These are phyloP conservation scores for Drosophila mercatorum DNA, from an alignment of 2,888 invertebrate genomes.

Conservation along the genomic window DNA sequence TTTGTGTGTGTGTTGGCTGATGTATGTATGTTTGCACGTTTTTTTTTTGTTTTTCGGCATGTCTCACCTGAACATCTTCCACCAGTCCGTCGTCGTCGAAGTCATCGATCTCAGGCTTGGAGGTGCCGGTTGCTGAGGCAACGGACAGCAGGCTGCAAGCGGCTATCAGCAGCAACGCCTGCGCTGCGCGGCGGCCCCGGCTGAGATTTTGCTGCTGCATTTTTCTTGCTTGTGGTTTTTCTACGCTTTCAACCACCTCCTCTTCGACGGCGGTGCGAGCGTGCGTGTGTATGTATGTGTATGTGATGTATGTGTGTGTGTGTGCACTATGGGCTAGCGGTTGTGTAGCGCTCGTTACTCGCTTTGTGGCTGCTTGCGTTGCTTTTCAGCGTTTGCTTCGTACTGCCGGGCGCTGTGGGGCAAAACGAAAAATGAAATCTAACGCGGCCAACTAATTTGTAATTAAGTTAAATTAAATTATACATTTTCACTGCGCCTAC, in stretches of 20 bases:
- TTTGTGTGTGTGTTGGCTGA: not conserved
- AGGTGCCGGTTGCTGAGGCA: constrained; percentile 37
- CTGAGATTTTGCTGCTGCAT: constrained; percentile 65
- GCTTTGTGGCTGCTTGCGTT: constrained; percentile 41
- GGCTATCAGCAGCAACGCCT: constrained; percentile 57
- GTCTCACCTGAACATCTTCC: constrained; percentile 79
- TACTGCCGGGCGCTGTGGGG: constrained; percentile 50
- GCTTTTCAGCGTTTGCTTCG: constrained; percentile 55
- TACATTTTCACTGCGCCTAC: constrained; percentile 74
- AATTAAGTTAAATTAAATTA: constrained; percentile 78
- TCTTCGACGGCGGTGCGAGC: not conserved
- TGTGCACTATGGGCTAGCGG: constrained; percentile 26
- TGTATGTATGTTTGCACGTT: not conserved
- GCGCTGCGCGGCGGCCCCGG: constrained; percentile 48
- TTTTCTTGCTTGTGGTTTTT: constrained; percentile 40
- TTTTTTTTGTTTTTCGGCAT: not conserved
- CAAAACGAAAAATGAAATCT: constrained; percentile 61
- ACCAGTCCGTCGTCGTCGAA: constrained; percentile 81
- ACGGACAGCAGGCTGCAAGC: constrained; percentile 45
- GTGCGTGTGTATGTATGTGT: constrained; percentile 7
- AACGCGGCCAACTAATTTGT: constrained; percentile 67
- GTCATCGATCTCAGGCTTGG: constrained; percentile 61
- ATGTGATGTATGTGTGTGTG: constrained; percentile 5
- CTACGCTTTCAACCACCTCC: constrained; percentile 39
- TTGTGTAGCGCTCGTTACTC: constrained; percentile 31